phyloP scores from a whole-genome alignment of 2,113 vertebrate genomes.

The Lipotes vexillifer region DNA sequence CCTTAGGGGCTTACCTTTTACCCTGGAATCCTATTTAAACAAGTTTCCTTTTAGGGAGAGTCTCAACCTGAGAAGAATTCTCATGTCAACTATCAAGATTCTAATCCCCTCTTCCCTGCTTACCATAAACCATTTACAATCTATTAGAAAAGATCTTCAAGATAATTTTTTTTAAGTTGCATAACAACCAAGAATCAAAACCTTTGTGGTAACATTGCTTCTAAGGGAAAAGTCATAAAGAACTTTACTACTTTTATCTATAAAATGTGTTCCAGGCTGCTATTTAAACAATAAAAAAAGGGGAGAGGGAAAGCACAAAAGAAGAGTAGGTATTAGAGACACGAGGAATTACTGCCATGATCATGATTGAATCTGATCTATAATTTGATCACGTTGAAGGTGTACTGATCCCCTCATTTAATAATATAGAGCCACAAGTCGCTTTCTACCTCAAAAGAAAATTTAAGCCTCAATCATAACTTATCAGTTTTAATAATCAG shows the following conservation, averaged over 20 bases:
- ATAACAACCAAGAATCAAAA: not conserved
- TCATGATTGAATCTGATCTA: not conserved
- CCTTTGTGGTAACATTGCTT: not conserved
- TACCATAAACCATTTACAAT: not conserved
- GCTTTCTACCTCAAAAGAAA: not conserved
- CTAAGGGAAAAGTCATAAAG: not conserved
- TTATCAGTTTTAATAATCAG: not conserved
- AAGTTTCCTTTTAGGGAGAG: not conserved
- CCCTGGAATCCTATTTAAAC: not conserved
- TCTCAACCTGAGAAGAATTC: not conserved
- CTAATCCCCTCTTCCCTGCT: not conserved
- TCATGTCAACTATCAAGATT: not conserved
- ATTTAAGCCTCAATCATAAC: not conserved
- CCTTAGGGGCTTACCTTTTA: not conserved
- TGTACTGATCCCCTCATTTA: not conserved
- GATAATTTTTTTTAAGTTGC: not conserved
- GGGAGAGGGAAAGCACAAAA: not conserved
- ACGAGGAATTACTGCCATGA: not conserved
- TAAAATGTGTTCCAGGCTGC: not conserved
- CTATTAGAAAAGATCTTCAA: not conserved
- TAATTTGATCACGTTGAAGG: not conserved
- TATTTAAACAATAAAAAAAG: not conserved
- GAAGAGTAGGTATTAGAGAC: not conserved
- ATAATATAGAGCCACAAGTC: not conserved
- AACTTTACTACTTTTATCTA: not conserved